A percentile compares a stretch with the other conserved stretches of the same genome.
Conservation (phyloP, 2,888 invertebrate species). For the Lissonota sp. region DNA sequence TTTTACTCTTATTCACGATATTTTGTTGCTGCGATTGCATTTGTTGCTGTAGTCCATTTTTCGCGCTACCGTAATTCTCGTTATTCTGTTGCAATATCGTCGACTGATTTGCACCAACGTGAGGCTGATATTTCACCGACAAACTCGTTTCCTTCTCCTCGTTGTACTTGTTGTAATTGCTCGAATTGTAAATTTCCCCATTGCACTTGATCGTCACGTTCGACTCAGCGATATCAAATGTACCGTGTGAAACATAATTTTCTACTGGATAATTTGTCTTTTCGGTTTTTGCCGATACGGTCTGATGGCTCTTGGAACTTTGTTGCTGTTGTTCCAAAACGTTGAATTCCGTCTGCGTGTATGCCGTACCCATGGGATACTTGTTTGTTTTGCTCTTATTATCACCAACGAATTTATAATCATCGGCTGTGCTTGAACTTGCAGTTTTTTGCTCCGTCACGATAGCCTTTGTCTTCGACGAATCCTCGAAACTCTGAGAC, state of each 20-base stretch:
- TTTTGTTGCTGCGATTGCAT: conserved; percentile 30
- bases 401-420: conserved; percentile 75
- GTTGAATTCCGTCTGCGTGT: conserved; percentile 77
- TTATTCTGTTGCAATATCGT: conserved; percentile 74
- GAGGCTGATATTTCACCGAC: conserved; percentile 78
- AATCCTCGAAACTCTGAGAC: conserved; percentile 71
- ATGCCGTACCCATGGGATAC: conserved; percentile 78
- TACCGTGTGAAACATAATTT: conserved; percentile 76
- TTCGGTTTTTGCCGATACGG: conserved; percentile 73
- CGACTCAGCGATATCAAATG: conserved; percentile 76
- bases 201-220: conserved; percentile 76
- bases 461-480: conserved; percentile 74
- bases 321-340: conserved; percentile 75
- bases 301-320: conserved; percentile 70
- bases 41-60: conserved; percentile 70
- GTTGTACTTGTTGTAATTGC: conserved; percentile 79
- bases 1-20: conserved; percentile 27
- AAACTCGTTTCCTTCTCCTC: conserved; percentile 75
- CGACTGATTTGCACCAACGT: conserved; percentile 72
- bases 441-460: conserved; percentile 67
- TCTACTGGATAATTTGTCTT: conserved; percentile 78
- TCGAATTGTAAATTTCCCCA: conserved; percentile 75
- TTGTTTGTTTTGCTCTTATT: conserved; percentile 77
- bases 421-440: conserved; percentile 68
- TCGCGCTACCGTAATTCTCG: conserved; percentile 68